phyloP scores from a whole-genome alignment of 2,113 vertebrate genomes.

The Philantomba maxwellii region DNA sequence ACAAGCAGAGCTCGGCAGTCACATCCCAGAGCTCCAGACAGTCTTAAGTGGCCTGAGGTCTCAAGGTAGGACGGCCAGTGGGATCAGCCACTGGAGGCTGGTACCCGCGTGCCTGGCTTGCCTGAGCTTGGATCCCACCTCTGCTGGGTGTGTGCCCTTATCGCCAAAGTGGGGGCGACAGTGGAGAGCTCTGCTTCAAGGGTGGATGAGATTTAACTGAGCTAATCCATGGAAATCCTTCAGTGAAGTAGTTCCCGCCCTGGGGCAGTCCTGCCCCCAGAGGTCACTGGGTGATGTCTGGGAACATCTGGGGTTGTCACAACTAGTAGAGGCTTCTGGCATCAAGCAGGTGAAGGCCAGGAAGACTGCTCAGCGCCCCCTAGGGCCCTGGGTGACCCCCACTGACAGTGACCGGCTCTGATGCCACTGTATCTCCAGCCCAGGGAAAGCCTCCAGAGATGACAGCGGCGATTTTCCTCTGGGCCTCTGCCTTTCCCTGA shows the following conservation, averaged over 20 bases:
- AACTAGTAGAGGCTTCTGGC: neutral
- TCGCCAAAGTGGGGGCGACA: neutral
- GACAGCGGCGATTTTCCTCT: neutral
- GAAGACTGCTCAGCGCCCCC: neutral
- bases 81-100: neutral
- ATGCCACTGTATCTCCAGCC: neutral
- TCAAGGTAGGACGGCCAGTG: neutral
- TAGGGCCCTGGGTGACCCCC: neutral
- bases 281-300: neutral
- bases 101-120: fast-evolving
- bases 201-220: neutral
- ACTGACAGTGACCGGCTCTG: neutral
- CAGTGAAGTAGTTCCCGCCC: neutral
- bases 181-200: neutral
- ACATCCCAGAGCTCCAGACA: neutral
- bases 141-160: neutral
- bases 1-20: neutral
- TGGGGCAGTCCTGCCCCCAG: neutral
- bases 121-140: neutral
- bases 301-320: neutral
- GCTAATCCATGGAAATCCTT: neutral
- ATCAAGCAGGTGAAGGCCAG: neutral
- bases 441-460: neutral
- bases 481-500: neutral
- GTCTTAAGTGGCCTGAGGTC: neutral